Evolutionary conservation across 2,113 vertebrate species (phyloP).

Genomic region (Leucopternis melanops): DNA sequence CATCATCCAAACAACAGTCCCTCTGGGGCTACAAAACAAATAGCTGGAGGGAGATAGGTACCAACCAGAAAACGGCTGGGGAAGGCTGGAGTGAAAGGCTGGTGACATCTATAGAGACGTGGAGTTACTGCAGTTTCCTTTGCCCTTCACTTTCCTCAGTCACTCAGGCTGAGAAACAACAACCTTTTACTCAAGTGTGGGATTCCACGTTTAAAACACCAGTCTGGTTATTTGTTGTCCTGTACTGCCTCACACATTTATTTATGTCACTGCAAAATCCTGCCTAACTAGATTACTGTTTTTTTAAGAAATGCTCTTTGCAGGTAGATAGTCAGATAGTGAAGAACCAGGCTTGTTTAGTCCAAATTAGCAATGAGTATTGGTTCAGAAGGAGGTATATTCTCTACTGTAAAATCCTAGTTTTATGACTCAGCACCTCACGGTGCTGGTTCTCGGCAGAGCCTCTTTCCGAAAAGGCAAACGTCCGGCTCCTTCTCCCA

Average conservation of each 20-base stretch:
- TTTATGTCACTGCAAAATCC: background rate
- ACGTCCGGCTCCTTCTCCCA: too few relatives aligned
- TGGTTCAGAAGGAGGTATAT: background rate
- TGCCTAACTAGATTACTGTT: background rate
- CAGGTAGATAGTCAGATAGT: background rate
- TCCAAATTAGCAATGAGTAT: background rate
- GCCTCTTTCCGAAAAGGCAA: too few relatives aligned
- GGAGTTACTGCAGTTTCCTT: constrained; percentile 6
- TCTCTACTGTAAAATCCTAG: background rate
- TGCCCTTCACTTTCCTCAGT: background rate
- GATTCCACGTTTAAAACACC: background rate
- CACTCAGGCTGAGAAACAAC: background rate
- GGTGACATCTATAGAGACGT: constrained; percentile 30
- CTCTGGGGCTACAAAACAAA: background rate
- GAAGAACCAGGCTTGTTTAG: background rate
- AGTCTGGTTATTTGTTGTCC: background rate
- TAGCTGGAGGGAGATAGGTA: background rate
- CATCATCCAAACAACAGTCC: background rate
- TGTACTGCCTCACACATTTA: background rate
- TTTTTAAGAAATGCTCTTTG: background rate
- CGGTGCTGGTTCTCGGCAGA: too few relatives aligned
- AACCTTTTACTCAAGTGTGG: background rate
- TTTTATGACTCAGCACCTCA: too few relatives aligned
- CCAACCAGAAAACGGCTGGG: background rate
- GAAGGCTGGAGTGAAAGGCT: background rate